Conservation (phyloP, 2,888 invertebrate species). For the Cephonodes hylas region DNA sequence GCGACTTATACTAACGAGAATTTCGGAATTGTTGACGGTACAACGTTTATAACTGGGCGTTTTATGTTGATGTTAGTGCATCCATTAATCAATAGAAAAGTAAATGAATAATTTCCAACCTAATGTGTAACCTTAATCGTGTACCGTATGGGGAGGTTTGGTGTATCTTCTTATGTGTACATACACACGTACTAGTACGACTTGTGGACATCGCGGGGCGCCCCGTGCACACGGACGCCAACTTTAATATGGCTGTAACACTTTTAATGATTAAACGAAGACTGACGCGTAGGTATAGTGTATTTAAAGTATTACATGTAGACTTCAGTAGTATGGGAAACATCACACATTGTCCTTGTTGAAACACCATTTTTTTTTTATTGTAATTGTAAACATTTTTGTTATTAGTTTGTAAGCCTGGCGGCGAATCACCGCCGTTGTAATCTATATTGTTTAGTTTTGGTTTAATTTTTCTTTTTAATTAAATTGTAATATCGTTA, state of each 20-base stretch:
- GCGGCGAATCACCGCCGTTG: not conserved
- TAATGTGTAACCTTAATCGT: not conserved
- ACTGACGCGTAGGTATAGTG: conserved; percentile 78
- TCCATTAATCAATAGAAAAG: not conserved
- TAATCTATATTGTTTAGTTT: conserved; percentile 13
- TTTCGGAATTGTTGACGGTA: not conserved
- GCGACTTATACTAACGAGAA: not conserved
- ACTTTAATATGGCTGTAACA: conserved; percentile 54
- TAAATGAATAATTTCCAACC: not conserved
- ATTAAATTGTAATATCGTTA: conserved; percentile 17
- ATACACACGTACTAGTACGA: not conserved
- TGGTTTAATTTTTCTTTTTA: conserved; percentile 15
- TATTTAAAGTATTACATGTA: conserved; percentile 63
- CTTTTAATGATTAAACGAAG: conserved; percentile 74
- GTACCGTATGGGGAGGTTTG: not conserved
- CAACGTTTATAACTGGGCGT: not conserved
- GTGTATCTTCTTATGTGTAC: conserved; percentile 1
- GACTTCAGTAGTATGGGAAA: conserved; percentile 12
- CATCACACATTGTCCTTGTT: conserved; percentile 41
- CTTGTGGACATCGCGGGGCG: conserved; percentile 7
- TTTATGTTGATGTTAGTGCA: not conserved
- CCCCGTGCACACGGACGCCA: not conserved
- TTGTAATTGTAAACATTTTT: conserved; percentile 15
- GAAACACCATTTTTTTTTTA: conserved; percentile 25
- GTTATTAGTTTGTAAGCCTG: conserved; percentile 13